These are phyloP conservation scores for Cancer borealis DNA, from an alignment of 2,888 invertebrate genomes.

Conservation along the genomic window DNA sequence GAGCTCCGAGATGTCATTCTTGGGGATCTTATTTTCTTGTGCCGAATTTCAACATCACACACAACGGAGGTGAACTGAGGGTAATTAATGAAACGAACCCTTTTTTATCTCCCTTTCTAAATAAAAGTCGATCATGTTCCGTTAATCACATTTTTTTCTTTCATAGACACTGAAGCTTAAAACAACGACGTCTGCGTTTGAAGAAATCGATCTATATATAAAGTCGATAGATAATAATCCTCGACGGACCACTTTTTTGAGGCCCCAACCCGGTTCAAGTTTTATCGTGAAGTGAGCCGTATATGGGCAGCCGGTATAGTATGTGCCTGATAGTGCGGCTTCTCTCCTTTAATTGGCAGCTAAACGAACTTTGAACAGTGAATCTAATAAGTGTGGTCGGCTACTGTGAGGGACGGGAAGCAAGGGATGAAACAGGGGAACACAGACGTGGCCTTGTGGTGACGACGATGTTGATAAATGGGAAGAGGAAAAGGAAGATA, in stretches of 20 bases:
- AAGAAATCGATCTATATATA: conserved; percentile 39
- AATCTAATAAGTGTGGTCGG: conserved; percentile 65
- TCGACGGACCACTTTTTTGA: conserved; percentile 63
- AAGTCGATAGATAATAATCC: conserved; percentile 32
- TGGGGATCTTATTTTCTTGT: conserved; percentile 46
- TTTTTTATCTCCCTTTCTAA: background rate
- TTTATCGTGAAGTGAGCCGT: conserved; percentile 64
- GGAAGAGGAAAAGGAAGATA: background rate
- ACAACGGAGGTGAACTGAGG: background rate
- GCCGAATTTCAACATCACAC: conserved; percentile 28
- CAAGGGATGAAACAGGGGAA: conserved; percentile 16
- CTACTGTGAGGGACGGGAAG: conserved; percentile 48
- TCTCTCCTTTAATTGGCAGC: conserved; percentile 69
- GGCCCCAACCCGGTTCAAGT: conserved; percentile 43
- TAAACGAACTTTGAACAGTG: conserved; percentile 72
- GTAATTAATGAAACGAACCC: background rate
- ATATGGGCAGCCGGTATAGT: conserved; percentile 68
- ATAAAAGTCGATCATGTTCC: conserved; percentile 3
- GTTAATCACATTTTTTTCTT: conserved; percentile 23
- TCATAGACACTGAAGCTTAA: background rate
- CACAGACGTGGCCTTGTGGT: conserved; percentile 13
- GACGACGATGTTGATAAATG: conserved; percentile 25
- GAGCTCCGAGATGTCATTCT: conserved; percentile 52
- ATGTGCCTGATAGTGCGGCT: conserved; percentile 63
- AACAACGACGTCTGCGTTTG: background rate